Percentiles rank a stretch among this genome's conserved stretches.
phyloP scores from a whole-genome alignment of 1,140 invertebrate genomes.

The Macrocentrus cingulum region DNA sequence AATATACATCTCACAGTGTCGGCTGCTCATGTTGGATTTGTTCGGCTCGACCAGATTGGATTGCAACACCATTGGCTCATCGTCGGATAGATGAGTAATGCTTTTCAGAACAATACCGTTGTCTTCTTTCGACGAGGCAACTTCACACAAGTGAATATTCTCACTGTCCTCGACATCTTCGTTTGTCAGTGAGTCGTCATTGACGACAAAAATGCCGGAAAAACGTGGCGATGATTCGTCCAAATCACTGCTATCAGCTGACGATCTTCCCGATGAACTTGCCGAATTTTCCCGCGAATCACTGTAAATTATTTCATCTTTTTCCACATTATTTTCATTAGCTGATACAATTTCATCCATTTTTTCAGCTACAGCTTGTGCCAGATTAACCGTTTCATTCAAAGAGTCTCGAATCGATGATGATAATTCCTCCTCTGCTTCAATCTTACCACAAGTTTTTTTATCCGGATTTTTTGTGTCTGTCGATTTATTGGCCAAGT shows the following conservation, averaged over 20 bases:
- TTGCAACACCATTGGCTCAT: slow-evolving; percentile 45
- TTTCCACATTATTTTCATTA: background rate
- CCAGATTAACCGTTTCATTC: background rate
- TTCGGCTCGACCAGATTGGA: slow-evolving; percentile 39
- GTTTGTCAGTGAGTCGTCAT: slow-evolving; percentile 68
- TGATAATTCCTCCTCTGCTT: no score
- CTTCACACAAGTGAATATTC: slow-evolving; percentile 40
- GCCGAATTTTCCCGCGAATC: slow-evolving; percentile 53
- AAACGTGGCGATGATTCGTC: slow-evolving; percentile 69
- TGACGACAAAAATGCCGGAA: slow-evolving; percentile 74
- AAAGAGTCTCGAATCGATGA: no score
- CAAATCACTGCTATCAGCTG: slow-evolving; percentile 68
- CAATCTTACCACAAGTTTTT: no score
- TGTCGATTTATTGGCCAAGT: no score
- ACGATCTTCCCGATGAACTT: slow-evolving; percentile 59
- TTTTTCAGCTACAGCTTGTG: background rate
- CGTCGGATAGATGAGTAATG: slow-evolving; percentile 38
- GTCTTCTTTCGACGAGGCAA: background rate
- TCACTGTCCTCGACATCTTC: slow-evolving; percentile 59
- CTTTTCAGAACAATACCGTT: slow-evolving; percentile 24
- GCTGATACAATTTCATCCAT: background rate
- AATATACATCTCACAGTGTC: slow-evolving; percentile 44
- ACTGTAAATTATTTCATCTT: background rate
- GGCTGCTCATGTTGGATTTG: background rate
- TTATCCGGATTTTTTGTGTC: no score